A percentile compares a stretch with the other conserved stretches of the same genome.
Evolutionary conservation across 2,113 vertebrate genomes (phyloP).

Genomic region (Stictonetta naevosa): DNA sequence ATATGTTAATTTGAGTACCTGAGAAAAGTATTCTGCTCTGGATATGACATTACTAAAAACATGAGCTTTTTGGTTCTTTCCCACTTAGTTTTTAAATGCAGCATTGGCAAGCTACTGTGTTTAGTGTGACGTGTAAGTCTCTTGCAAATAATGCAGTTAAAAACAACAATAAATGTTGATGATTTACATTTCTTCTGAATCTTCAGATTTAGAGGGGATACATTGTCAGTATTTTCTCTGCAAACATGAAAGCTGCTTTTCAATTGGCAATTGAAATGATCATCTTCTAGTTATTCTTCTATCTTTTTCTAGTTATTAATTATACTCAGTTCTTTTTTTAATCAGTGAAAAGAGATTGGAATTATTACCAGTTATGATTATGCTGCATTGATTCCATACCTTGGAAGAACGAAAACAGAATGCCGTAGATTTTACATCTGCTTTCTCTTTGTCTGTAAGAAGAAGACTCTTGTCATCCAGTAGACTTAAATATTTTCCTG

Average conservation of each 20-base stretch:
- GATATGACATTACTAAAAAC: not conserved
- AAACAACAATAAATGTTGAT: not conserved
- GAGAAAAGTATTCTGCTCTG: not conserved
- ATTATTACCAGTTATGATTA: not conserved
- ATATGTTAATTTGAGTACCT: not conserved
- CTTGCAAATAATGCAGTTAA: not conserved
- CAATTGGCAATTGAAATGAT: not conserved
- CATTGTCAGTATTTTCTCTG: not conserved
- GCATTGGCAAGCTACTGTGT: not conserved
- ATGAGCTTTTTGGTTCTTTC: not conserved
- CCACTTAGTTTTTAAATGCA: not conserved
- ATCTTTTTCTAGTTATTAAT: not conserved
- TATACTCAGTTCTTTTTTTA: not conserved
- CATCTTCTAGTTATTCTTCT: no score
- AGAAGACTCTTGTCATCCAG: constrained; percentile 90
- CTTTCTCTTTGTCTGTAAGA: constrained; percentile 92
- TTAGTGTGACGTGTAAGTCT: not conserved
- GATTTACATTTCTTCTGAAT: not conserved
- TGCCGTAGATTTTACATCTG: constrained; percentile 92
- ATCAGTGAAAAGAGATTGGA: not conserved
- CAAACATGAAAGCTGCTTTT: not conserved
- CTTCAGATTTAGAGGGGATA: not conserved
- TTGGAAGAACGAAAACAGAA: constrained; percentile 97
- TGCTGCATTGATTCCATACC: constrained; percentile 72
- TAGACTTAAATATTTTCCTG: constrained; percentile 94